phyloP scores from a whole-genome alignment of 2,888 invertebrate genomes.

The Eumacrocentrus americanus region DNA sequence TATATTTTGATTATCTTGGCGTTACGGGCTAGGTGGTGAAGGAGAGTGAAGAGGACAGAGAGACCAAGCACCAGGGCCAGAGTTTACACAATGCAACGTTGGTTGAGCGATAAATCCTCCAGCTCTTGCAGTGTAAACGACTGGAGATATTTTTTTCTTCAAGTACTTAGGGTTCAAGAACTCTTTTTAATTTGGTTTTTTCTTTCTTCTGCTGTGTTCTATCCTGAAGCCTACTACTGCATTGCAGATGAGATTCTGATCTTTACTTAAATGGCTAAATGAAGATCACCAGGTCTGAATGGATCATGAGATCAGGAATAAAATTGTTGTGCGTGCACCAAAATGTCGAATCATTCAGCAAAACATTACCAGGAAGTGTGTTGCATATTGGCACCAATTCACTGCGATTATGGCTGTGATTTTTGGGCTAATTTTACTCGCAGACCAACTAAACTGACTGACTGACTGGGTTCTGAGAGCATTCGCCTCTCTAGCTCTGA shows the following conservation, averaged over 20 bases:
- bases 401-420: slow-evolving; percentile 3
- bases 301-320: too few species aligned
- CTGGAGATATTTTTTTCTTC: not conserved
- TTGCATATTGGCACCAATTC: slow-evolving; percentile 4
- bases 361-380: not conserved
- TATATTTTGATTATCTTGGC: slow-evolving; percentile 26
- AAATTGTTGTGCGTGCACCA: too few species aligned
- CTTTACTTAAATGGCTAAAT: too few species aligned
- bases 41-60: not conserved
- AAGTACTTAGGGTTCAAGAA: slow-evolving; percentile 3
- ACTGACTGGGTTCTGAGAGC: not conserved
- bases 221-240: too few species aligned
- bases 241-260: too few species aligned
- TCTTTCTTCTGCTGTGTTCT: not conserved
- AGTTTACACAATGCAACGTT: slow-evolving; percentile 28
- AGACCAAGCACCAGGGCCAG: slow-evolving; percentile 12
- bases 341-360: not conserved
- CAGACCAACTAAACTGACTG: slow-evolving; percentile 8
- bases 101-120: slow-evolving; percentile 21
- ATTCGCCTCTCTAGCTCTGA: slow-evolving; percentile 11
- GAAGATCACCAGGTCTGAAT: too few species aligned
- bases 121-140: not conserved
- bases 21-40: not conserved
- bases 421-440: not conserved
- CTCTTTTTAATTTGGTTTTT: slow-evolving; percentile 2